Evolutionary conservation across 2,797 vertebrate species (phyloP).

Genomic region (Micrastur ruficollis): DNA sequence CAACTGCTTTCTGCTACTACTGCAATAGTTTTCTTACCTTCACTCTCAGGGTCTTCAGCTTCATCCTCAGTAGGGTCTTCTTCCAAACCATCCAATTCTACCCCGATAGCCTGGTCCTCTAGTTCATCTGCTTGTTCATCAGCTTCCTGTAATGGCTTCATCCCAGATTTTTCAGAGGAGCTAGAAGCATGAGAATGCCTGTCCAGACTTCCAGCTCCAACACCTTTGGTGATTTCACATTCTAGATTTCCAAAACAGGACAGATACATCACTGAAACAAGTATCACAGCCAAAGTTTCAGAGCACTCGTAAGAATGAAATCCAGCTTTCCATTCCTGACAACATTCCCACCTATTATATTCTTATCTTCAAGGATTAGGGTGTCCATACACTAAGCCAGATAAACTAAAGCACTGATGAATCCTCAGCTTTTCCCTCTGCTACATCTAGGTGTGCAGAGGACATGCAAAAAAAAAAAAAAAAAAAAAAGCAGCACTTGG

Average conservation of each 20-base stretch:
- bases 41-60: background rate
- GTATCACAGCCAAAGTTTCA: background rate
- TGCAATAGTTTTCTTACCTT: background rate
- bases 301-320: background rate
- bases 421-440: background rate
- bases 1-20: background rate
- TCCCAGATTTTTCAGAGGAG: background rate
- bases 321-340: background rate
- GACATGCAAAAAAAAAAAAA: background rate
- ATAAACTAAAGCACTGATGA: background rate
- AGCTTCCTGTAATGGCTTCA: background rate
- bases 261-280: background rate
- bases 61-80: background rate
- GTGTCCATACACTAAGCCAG: background rate
- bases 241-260: background rate
- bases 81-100: background rate
- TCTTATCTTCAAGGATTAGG: background rate
- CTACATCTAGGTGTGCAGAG: background rate
- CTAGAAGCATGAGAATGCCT: background rate
- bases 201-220: background rate
- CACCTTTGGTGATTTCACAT: background rate
- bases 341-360: background rate
- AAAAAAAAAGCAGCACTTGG: background rate
- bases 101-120: background rate
- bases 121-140: background rate